Evolutionary conservation across 2,797 vertebrate species (phyloP).

Genomic region (Coranthus polyacanthus): DNA sequence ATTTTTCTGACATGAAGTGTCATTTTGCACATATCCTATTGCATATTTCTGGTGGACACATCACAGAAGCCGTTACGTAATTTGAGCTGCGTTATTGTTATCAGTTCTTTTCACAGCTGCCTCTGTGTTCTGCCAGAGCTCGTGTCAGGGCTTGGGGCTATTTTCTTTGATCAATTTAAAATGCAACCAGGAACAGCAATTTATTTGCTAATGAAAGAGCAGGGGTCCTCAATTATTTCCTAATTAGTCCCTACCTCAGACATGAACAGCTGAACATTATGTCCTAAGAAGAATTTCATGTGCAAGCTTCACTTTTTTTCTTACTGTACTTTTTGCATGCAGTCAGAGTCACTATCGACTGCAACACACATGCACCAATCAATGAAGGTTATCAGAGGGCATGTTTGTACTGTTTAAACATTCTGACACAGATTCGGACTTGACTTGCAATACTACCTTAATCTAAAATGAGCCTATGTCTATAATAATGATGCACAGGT

Average conservation of each 20-base stretch:
- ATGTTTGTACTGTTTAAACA: conserved; percentile 21
- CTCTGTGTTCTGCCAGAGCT: conserved; percentile 30
- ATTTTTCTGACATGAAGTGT: conserved; percentile 24
- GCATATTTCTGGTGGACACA: conserved; percentile 14
- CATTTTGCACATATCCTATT: background rate
- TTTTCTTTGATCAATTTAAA: conserved; percentile 60
- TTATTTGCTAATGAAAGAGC: conserved; percentile 57
- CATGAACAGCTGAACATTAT: conserved; percentile 11
- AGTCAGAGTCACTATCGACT: conserved; percentile 18
- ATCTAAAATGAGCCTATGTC: too few relatives aligned
- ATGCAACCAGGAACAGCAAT: conserved; percentile 34
- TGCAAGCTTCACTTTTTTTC: conserved; percentile 4
- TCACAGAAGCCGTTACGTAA: background rate
- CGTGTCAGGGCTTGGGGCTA: conserved; percentile 36
- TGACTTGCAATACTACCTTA: background rate
- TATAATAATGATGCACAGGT: background rate
- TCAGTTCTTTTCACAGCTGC: conserved; percentile 35
- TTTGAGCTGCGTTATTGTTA: background rate
- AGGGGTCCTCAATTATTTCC: conserved; percentile 36
- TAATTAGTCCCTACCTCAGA: conserved; percentile 35
- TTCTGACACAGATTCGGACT: conserved; percentile 25
- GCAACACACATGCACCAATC: conserved; percentile 39
- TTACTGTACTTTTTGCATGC: conserved; percentile 12
- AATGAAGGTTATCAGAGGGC: conserved; percentile 41
- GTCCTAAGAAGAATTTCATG: conserved; percentile 6